A percentile compares a stretch with the other conserved stretches of the same genome.
phyloP scores from a whole-genome alignment of 2,113 vertebrate genomes.

The Arvicanthis niloticus region DNA sequence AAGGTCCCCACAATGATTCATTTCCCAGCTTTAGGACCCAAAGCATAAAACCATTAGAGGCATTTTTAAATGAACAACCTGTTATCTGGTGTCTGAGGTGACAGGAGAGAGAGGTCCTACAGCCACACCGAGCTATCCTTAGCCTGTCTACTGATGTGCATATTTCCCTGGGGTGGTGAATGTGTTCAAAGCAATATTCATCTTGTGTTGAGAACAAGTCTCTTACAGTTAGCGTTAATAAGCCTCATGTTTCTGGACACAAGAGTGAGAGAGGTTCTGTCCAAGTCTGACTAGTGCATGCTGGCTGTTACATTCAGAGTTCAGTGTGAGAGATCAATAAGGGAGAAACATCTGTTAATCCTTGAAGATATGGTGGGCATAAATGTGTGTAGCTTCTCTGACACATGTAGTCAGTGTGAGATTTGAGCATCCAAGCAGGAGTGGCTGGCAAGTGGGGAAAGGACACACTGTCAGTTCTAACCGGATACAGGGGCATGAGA shows the following conservation, averaged over 20 bases:
- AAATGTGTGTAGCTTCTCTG: not conserved
- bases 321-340: not conserved
- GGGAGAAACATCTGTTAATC: not conserved
- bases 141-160: slow-evolving; percentile 40
- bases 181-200: slow-evolving; percentile 67
- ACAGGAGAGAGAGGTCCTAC: not conserved
- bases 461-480: not conserved
- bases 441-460: not conserved
- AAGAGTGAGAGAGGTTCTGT: slow-evolving; percentile 79
- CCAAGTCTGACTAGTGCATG: slow-evolving; percentile 68
- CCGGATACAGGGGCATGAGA: not conserved
- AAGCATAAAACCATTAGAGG: slow-evolving; percentile 31
- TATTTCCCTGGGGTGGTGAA: slow-evolving; percentile 75
- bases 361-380: not conserved
- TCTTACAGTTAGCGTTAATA: slow-evolving; percentile 75
- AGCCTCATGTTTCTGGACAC: slow-evolving; percentile 64
- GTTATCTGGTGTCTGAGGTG: not conserved
- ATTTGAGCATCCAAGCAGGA: not conserved
- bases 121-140: slow-evolving; percentile 57
- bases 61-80: not conserved
- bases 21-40: slow-evolving; percentile 22
- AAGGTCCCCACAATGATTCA: not conserved
- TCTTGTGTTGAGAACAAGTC: slow-evolving; percentile 69
- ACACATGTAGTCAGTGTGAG: slow-evolving; percentile 32
- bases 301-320: slow-evolving; percentile 66